Conservation (phyloP, 2,888 invertebrate genomes). For the Nomada fabriciana region DNA sequence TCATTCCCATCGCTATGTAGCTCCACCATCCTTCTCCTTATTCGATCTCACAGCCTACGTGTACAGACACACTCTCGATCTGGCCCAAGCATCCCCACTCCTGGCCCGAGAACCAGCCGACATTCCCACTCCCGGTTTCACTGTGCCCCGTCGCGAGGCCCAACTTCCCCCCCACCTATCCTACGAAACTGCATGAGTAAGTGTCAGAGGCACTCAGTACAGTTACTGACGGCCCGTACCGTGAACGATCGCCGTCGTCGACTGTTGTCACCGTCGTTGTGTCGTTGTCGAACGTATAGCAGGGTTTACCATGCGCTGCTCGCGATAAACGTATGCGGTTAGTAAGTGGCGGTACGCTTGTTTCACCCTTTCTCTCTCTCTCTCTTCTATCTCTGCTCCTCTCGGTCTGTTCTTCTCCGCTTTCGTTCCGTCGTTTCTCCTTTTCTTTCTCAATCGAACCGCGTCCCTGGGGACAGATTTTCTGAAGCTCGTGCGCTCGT, state of each 20-base stretch:
- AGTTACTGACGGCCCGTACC: conserved; percentile 79
- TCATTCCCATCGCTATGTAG: not conserved
- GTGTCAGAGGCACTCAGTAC: conserved; percentile 78
- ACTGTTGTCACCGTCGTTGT: conserved; percentile 49
- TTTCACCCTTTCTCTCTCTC: conserved; percentile 37
- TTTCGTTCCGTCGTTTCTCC: not conserved
- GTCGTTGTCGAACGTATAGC: conserved; percentile 39
- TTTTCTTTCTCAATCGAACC: not conserved
- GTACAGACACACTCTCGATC: not conserved
- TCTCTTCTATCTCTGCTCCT: not conserved
- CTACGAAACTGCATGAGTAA: conserved; percentile 74
- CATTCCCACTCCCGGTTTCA: conserved; percentile 61
- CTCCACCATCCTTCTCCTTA: not conserved
- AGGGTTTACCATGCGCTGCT: conserved; percentile 64
- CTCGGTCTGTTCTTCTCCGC: not conserved
- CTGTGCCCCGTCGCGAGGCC: conserved; percentile 55
- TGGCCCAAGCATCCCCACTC: conserved; percentile 29
- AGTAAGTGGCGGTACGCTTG: conserved; percentile 66
- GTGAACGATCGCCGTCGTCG: conserved; percentile 71
- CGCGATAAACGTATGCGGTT: conserved; percentile 66
- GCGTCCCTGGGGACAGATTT: conserved; percentile 31
- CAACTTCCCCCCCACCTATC: conserved; percentile 68
- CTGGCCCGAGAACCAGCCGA: conserved; percentile 15
- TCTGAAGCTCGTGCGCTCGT: conserved; percentile 37
- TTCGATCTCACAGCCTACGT: not conserved